A percentile compares a stretch with the other conserved stretches of the same genome.
Conservation (phyloP, 2,797 vertebrate genomes). For the Merluccius polli region DNA sequence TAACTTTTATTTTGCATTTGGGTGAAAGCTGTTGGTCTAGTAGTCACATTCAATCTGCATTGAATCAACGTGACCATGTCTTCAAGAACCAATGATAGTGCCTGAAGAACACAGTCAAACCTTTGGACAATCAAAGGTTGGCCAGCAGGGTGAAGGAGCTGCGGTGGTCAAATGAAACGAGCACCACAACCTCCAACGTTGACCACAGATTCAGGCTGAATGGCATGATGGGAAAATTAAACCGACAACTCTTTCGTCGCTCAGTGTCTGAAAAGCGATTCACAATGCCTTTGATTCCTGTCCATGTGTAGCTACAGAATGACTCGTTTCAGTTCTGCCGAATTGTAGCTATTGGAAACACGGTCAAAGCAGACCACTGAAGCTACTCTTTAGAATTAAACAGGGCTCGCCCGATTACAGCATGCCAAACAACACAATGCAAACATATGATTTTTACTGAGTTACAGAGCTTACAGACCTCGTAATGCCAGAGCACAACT, state of each 20-base stretch:
- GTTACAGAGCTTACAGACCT: neutral
- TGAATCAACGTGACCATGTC: neutral
- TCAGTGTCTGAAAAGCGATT: neutral
- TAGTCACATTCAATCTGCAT: neutral
- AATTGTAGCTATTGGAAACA: neutral
- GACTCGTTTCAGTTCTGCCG: neutral
- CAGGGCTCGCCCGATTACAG: neutral
- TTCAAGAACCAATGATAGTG: neutral
- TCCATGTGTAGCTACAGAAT: neutral
- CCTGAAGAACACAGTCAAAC: neutral
- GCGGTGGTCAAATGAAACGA: neutral
- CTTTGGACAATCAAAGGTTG: neutral
- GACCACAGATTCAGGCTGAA: neutral
- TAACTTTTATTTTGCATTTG: neutral
- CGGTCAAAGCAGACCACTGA: neutral
- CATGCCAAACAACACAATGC: conserved; percentile 1
- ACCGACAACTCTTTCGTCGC: neutral
- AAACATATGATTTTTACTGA: neutral
- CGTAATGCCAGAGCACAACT: neutral
- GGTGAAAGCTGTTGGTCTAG: neutral
- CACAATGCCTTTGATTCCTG: neutral
- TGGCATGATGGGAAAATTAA: neutral
- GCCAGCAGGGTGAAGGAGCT: neutral
- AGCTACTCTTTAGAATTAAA: neutral
- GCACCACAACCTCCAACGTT: neutral